Percentiles rank a stretch among this genome's conserved stretches.
phyloP scores from a whole-genome alignment of 64 coral and sea anemone species.

The Stichodactyla helianthus region DNA sequence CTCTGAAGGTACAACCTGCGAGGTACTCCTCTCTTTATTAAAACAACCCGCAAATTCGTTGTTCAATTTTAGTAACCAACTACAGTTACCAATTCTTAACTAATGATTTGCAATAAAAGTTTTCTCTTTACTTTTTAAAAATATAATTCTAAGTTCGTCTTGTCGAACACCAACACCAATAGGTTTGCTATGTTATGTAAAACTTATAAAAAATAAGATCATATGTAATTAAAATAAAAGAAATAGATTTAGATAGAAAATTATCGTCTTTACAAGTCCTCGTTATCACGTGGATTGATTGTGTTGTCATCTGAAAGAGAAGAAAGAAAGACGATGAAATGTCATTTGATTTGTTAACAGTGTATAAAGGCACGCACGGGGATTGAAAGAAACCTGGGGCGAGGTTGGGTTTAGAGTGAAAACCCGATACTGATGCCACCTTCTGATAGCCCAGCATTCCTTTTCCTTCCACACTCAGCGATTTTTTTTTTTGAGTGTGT shows the following conservation, averaged over 20 bases:
- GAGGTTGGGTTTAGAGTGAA: too few species aligned
- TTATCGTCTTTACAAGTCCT: slow-evolving; percentile 14
- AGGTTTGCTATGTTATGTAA: background rate
- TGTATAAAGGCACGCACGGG: background rate
- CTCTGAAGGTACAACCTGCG: background rate
- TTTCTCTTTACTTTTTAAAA: background rate
- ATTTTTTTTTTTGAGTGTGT: too few species aligned
- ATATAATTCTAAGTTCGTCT: background rate
- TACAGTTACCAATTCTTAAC: background rate
- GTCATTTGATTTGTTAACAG: background rate
- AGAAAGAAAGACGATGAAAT: background rate
- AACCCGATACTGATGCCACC: too few species aligned
- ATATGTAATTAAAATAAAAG: background rate
- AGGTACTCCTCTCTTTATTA: background rate
- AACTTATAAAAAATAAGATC: background rate
- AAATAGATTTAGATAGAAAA: background rate
- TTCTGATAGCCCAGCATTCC: too few species aligned
- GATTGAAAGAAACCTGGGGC: too few species aligned
- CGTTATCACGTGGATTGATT: slow-evolving; percentile 6
- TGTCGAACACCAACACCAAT: background rate
- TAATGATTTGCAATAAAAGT: background rate
- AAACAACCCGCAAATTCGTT: background rate
- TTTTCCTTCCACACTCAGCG: too few species aligned
- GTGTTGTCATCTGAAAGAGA: slow-evolving; percentile 54
- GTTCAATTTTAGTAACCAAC: background rate